Percentiles rank a stretch among this genome's conserved stretches.
These are phyloP conservation scores for Cardinalis cardinalis DNA, from an alignment of 2,113 vertebrate genomes.

Conservation along the genomic window DNA sequence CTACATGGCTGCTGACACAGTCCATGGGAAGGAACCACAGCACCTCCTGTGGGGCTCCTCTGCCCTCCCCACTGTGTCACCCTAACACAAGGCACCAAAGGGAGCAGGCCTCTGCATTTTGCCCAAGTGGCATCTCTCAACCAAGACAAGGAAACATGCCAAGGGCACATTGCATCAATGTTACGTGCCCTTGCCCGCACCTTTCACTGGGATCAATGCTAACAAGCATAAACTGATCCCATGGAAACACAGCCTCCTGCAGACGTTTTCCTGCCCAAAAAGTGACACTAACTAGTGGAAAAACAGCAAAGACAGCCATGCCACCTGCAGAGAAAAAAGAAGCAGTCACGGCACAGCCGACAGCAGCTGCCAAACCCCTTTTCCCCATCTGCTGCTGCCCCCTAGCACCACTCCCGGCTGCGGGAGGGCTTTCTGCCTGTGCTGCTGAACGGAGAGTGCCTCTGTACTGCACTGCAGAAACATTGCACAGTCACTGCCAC, in stretches of 20 bases:
- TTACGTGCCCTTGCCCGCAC: not conserved
- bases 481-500: slow-evolving; percentile 85
- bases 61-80: fast-evolving
- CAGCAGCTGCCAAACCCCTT: not conserved
- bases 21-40: fast-evolving
- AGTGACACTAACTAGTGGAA: not conserved
- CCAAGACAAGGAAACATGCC: not conserved
- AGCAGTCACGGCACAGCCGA: not conserved
- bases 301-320: not conserved
- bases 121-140: not conserved
- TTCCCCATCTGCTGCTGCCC: slow-evolving; percentile 18
- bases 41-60: not conserved
- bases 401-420: not conserved
- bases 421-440: not conserved
- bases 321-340: not conserved
- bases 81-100: not conserved
- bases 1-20: fast-evolving
- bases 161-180: not conserved
- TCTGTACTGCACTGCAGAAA: slow-evolving; percentile 96
- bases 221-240: not conserved
- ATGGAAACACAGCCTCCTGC: not conserved
- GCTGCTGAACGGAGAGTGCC: slow-evolving; percentile 66
- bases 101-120: not conserved
- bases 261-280: not conserved
- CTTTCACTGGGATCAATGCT: not conserved